Evolutionary conservation across 2,113 vertebrate species (phyloP).

Genomic region (Nyctereutes procyonoides): DNA sequence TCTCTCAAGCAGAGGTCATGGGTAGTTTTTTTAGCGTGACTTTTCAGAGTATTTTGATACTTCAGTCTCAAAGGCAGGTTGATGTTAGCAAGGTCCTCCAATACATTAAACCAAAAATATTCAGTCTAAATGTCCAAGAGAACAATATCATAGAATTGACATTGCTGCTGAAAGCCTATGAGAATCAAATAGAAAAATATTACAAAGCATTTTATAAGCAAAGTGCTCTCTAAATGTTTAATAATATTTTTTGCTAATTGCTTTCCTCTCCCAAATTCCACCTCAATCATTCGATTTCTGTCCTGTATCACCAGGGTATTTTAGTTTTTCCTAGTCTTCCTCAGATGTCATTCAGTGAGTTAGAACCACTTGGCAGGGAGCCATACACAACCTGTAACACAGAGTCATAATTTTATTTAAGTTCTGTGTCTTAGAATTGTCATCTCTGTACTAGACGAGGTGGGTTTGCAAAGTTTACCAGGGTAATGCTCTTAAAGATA

Average conservation of each 20-base stretch:
- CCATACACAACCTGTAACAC: not conserved
- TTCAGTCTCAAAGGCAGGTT: constrained; percentile 1
- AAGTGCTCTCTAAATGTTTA: constrained; percentile 53
- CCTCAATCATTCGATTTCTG: constrained; percentile 26
- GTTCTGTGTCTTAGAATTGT: constrained; percentile 46
- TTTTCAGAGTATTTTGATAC: constrained; percentile 14
- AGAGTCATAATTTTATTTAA: constrained; percentile 56
- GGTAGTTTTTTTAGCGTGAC: constrained; percentile 25
- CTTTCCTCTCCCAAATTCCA: constrained; percentile 40
- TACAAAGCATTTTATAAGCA: constrained; percentile 64
- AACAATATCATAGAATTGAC: constrained; percentile 52
- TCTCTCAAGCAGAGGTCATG: not conserved
- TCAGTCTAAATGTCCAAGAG: constrained; percentile 51
- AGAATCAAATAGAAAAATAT: constrained; percentile 61
- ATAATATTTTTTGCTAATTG: constrained; percentile 68
- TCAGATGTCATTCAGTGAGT: constrained; percentile 54
- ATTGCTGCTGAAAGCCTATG: constrained; percentile 44
- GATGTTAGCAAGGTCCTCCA: constrained; percentile 50
- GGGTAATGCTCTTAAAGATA: constrained; percentile 53
- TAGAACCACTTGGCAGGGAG: constrained; percentile 37
- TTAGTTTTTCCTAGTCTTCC: constrained; percentile 27
- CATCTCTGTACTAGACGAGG: not conserved
- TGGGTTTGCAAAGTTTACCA: constrained; percentile 57
- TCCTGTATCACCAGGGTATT: not conserved
- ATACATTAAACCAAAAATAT: constrained; percentile 42